Conservation (phyloP, 2,113 vertebrate genomes). For the Rousettus leschenaultii region DNA sequence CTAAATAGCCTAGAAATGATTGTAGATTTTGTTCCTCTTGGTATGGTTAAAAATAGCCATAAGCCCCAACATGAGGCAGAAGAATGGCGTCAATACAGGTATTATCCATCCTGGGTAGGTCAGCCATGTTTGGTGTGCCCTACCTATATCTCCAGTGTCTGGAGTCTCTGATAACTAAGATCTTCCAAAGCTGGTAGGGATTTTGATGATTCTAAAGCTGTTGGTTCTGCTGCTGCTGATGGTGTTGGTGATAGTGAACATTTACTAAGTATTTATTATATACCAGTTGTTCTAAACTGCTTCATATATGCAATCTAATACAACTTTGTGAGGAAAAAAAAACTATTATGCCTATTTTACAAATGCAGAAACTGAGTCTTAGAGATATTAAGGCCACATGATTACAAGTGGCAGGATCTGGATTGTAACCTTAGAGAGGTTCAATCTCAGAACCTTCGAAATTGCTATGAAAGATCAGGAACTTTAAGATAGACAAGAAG, state of each 20-base stretch:
- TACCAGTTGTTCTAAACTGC: neutral
- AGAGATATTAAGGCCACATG: neutral
- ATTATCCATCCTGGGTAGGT: neutral
- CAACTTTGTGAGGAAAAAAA: neutral
- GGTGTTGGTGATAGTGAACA: neutral
- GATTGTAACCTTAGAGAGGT: neutral
- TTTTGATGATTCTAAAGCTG: neutral
- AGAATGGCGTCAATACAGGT: neutral
- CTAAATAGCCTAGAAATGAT: neutral
- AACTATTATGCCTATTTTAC: neutral
- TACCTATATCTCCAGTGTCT: neutral
- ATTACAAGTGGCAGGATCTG: neutral
- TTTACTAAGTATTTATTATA: neutral
- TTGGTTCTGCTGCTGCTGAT: fast-evolving
- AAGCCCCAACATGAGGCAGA: neutral
- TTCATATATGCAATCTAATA: neutral
- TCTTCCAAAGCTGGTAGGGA: neutral
- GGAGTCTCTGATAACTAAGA: neutral
- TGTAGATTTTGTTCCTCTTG: neutral
- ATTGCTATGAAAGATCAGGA: neutral
- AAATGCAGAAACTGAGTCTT: neutral
- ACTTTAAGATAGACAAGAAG: neutral
- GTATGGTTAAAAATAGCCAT: slow-evolving; percentile 7
- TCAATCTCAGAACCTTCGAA: neutral
- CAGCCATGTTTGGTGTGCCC: neutral